phyloP scores from a whole-genome alignment of 2,797 vertebrate species.

The Etheostoma perlongum region DNA sequence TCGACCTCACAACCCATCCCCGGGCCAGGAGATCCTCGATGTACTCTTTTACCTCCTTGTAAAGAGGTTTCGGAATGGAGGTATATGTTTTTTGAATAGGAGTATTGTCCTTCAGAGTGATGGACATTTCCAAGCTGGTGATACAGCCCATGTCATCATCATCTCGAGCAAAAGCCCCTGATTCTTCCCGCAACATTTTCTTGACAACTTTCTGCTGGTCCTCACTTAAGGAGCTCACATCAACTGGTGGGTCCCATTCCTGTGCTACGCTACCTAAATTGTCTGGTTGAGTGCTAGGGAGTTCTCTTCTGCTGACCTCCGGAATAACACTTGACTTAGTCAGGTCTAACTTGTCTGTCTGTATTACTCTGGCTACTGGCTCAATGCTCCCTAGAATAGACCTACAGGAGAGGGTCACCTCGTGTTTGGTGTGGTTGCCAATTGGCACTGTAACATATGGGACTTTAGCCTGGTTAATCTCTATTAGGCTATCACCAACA shows the following conservation, averaged over 20 bases:
- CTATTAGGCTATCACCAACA: background rate
- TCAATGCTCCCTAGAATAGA: background rate
- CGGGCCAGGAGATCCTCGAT: background rate
- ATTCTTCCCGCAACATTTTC: background rate
- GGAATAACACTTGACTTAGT: background rate
- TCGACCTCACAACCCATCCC: conserved; percentile 27
- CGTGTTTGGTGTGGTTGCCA: background rate
- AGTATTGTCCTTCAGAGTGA: conserved; percentile 9
- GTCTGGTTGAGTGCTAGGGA: background rate
- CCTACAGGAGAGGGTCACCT: background rate
- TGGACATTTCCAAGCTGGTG: conserved; percentile 8
- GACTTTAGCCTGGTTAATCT: background rate
- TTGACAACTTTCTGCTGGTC: background rate
- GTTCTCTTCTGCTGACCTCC: too few relatives aligned
- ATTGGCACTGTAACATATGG: background rate
- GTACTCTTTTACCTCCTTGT: conserved; percentile 14
- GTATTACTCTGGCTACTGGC: background rate
- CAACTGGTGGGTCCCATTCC: conserved; percentile 2
- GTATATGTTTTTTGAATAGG: conserved; percentile 31
- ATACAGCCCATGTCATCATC: conserved; percentile 16
- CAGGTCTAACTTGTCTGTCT: background rate
- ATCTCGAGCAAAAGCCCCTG: conserved; percentile 1
- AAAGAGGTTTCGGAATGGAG: conserved; percentile 32
- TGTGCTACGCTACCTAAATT: background rate
- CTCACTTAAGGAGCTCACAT: background rate